Evolutionary conservation across 2,797 vertebrate species (phyloP).

Genomic region (Chromobotia macracanthus): DNA sequence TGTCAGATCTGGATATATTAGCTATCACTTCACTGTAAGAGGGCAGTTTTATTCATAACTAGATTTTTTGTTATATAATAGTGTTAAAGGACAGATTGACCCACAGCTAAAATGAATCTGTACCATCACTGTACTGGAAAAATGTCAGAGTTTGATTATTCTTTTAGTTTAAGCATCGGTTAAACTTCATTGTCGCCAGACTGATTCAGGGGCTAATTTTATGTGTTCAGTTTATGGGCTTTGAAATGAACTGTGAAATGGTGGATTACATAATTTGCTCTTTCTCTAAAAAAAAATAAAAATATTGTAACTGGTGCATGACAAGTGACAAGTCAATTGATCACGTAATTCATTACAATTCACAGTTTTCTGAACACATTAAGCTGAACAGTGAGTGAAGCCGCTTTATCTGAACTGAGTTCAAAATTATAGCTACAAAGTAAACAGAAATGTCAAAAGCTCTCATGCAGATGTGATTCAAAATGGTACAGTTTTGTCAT

Average conservation of each 20-base stretch:
- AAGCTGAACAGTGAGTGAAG: not conserved
- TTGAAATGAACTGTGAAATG: constrained; percentile 19
- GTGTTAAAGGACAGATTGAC: too few relatives aligned
- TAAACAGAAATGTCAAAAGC: not conserved
- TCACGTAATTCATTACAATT: not conserved
- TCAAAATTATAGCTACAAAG: not conserved
- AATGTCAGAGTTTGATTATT: constrained; percentile 30
- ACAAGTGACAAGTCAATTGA: constrained; percentile 3
- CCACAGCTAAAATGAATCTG: constrained; percentile 17
- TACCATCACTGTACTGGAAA: constrained; percentile 16
- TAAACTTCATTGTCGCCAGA: too few relatives aligned
- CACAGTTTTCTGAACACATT: constrained; percentile 5
- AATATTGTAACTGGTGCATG: constrained; percentile 9
- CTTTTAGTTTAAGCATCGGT: constrained; percentile 22
- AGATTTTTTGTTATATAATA: not conserved
- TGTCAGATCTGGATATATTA: not conserved
- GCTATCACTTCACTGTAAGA: not conserved
- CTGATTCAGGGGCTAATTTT: not conserved
- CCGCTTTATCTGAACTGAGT: not conserved
- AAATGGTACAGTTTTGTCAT: too few relatives aligned
- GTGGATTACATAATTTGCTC: constrained; percentile 19
- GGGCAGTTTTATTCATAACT: not conserved
- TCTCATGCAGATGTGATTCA: not conserved
- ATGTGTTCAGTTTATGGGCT: constrained; percentile 26
- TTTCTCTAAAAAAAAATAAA: constrained; percentile 34